These are phyloP conservation scores for Drosophila tsacasi DNA, from an alignment of 1,140 invertebrate species.

Conservation along the genomic window DNA sequence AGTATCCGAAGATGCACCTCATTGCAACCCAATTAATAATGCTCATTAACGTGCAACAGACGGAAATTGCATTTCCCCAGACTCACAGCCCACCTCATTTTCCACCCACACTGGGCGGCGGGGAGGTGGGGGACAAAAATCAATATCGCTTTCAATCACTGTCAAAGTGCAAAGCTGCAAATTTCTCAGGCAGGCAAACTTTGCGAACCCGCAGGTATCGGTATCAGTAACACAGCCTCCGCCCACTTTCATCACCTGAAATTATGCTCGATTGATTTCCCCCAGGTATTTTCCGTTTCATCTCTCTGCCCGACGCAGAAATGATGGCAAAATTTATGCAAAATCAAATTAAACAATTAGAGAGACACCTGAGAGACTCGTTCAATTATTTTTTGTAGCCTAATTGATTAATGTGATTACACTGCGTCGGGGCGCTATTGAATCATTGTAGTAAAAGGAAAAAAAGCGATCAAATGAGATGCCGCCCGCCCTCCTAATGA, in stretches of 20 bases:
- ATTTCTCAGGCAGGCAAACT: slow-evolving; percentile 37
- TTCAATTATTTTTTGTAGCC: slow-evolving; percentile 21
- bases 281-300: slow-evolving; percentile 47
- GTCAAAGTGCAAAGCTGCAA: slow-evolving; percentile 66
- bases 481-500: slow-evolving; percentile 43
- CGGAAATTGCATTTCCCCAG: slow-evolving; percentile 56
- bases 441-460: slow-evolving; percentile 35
- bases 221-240: slow-evolving; percentile 6
- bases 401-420: slow-evolving; percentile 78
- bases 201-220: slow-evolving; percentile 39
- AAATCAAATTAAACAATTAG: slow-evolving; percentile 78
- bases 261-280: slow-evolving; percentile 76
- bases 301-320: slow-evolving; percentile 1
- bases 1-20: slow-evolving; percentile 3
- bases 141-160: slow-evolving; percentile 72
- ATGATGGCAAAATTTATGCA: slow-evolving; percentile 54
- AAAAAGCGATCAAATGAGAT: slow-evolving; percentile 32
- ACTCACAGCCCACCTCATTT: neutral
- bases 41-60: slow-evolving; percentile 51
- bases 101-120: too few species aligned
- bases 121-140: slow-evolving; percentile 54
- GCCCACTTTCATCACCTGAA: slow-evolving; percentile 51
- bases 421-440: slow-evolving; percentile 48
- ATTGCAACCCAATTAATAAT: slow-evolving; percentile 60
- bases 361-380: slow-evolving; percentile 17